Evolutionary conservation across 2,888 invertebrate genomes (phyloP).

Genomic region (Pogonocherus hispidulus): DNA sequence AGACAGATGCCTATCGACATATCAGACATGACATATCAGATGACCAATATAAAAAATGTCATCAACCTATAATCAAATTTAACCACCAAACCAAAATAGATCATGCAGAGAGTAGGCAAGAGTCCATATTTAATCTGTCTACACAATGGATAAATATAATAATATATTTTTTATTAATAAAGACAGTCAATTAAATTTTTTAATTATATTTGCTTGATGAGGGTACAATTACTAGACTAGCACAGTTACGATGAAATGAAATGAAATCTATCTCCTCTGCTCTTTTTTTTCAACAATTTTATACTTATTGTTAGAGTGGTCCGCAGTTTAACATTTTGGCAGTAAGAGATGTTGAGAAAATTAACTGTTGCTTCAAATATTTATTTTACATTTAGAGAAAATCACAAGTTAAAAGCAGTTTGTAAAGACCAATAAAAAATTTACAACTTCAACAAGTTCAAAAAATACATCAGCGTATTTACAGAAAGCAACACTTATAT

Average conservation of each 20-base stretch:
- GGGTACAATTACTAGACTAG: constrained; percentile 19
- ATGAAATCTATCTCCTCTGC: constrained; percentile 40
- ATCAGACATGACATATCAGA: too few species aligned
- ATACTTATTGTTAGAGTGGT: constrained; percentile 50
- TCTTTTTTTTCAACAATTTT: constrained; percentile 19
- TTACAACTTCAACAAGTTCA: constrained; percentile 50
- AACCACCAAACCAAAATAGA: too few species aligned
- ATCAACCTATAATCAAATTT: too few species aligned
- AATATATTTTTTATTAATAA: too few species aligned
- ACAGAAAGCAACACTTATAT: constrained; percentile 48
- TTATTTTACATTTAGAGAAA: constrained; percentile 43
- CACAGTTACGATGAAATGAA: constrained; percentile 36
- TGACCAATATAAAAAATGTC: too few species aligned
- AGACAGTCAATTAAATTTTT: background rate
- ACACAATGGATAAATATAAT: too few species aligned
- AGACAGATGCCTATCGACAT: too few species aligned
- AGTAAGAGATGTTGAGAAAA: constrained; percentile 40
- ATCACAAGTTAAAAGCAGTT: constrained; percentile 41
- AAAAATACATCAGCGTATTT: constrained; percentile 55
- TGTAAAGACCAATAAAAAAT: constrained; percentile 49
- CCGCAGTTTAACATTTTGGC: constrained; percentile 52
- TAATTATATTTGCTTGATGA: too few species aligned
- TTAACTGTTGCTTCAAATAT: constrained; percentile 24
- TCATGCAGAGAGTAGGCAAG: too few species aligned
- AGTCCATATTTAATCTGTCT: too few species aligned